These are phyloP conservation scores for Masnerella sp. DNA, from an alignment of 2,888 invertebrate species.

Conservation along the genomic window DNA sequence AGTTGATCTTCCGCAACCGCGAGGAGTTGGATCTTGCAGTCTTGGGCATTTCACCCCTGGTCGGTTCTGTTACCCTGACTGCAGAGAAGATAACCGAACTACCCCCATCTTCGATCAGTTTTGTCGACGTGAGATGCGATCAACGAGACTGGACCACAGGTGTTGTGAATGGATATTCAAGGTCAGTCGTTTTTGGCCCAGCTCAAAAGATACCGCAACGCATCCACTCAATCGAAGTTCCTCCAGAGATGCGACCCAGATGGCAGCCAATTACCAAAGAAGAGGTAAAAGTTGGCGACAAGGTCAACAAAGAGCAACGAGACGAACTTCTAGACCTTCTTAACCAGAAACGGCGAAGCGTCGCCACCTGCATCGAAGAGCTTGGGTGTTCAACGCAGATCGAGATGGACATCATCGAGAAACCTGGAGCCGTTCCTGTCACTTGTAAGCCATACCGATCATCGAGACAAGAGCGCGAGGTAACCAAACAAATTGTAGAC, in stretches of 20 bases:
- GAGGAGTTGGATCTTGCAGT: conserved; percentile 8
- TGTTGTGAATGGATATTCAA: neutral
- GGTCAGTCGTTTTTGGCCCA: neutral
- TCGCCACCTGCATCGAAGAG: conserved; percentile 3
- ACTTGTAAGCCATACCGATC: neutral
- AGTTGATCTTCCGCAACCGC: conserved; percentile 7
- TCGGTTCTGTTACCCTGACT: neutral
- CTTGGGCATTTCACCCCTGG: conserved; percentile 1
- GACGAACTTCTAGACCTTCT: conserved; percentile 2
- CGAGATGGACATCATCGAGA: conserved; percentile 12
- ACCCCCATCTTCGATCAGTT: conserved; percentile 1
- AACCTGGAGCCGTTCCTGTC: neutral
- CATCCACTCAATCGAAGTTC: neutral
- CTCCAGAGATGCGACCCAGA: conserved; percentile 4
- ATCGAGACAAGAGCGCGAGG: neutral
- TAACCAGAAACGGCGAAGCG: conserved; percentile 1
- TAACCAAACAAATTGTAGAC: neutral
- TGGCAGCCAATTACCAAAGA: conserved; percentile 2
- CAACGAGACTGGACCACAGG: neutral
- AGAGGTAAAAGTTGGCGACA: neutral
- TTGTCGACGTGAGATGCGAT: neutral
- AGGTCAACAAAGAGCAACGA: neutral
- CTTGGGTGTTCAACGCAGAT: conserved; percentile 1
- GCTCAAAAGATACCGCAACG: neutral
- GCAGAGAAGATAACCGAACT: neutral